phyloP scores from a whole-genome alignment of 2,888 invertebrate species.

The Chrysolina oricalcia region DNA sequence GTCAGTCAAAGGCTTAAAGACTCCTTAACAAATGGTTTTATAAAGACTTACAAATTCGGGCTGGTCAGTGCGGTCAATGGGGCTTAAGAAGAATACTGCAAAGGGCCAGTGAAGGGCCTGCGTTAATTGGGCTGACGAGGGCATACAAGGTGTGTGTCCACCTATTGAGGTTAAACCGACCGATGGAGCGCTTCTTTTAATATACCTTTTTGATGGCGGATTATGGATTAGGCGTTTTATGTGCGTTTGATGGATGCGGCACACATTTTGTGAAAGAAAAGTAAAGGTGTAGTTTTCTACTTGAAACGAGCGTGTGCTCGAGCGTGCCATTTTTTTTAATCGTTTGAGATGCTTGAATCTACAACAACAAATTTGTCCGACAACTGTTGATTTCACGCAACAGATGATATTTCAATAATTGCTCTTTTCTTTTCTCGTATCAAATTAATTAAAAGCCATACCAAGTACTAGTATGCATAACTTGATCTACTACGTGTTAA shows the following conservation, averaged over 20 bases:
- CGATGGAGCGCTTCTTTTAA: conserved; percentile 39
- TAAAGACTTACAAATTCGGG: conserved; percentile 65
- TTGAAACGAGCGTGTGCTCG: conserved; percentile 12
- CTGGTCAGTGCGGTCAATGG: conserved; percentile 59
- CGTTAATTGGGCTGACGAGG: conserved; percentile 70
- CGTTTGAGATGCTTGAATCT: background rate
- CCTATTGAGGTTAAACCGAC: conserved; percentile 38
- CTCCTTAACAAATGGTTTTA: conserved; percentile 67
- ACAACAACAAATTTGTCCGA: background rate
- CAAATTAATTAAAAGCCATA: no score
- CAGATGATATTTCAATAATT: no score
- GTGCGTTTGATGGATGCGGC: conserved; percentile 41
- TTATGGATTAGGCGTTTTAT: conserved; percentile 42
- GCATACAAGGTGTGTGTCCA: conserved; percentile 67
- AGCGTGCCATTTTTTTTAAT: background rate
- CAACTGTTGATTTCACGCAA: no score
- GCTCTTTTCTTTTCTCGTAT: no score
- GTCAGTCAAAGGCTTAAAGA: conserved; percentile 57
- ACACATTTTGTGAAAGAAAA: background rate
- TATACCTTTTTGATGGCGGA: conserved; percentile 59
- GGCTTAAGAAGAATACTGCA: conserved; percentile 63
- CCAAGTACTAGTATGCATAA: no score
- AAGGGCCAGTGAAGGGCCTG: conserved; percentile 63
- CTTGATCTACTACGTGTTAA: no score
- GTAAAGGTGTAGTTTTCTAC: background rate